Evolutionary conservation across 1,140 invertebrate species (phyloP).

Genomic region (Rhagoletis zephyria): DNA sequence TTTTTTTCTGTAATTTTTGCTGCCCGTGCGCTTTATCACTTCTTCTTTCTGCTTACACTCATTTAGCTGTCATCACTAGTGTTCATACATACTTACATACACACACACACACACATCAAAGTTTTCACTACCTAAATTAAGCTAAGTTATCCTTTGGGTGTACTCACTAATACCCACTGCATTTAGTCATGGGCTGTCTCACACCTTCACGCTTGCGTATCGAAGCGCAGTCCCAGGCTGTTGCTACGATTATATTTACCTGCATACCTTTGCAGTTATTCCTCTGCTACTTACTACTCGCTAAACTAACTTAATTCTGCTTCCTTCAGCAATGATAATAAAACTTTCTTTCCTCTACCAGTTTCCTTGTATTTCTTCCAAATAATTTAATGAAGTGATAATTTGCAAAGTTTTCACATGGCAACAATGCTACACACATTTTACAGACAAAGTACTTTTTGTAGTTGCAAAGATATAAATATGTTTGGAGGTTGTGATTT

Average conservation of each 20-base stretch:
- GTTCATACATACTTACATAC: neutral
- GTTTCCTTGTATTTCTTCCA: slow-evolving; percentile 2
- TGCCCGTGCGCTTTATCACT: neutral
- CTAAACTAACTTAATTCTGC: neutral
- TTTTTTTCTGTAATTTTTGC: neutral
- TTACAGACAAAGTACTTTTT: neutral
- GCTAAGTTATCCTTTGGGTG: slow-evolving; percentile 29
- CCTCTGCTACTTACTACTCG: neutral
- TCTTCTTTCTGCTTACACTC: neutral
- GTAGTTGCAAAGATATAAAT: neutral
- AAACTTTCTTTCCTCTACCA: neutral
- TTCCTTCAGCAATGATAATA: slow-evolving; percentile 26
- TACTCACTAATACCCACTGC: neutral
- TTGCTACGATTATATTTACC: no score
- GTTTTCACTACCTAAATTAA: slow-evolving; percentile 39
- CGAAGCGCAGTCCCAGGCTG: no score
- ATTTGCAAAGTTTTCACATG: neutral
- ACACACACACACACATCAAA: neutral
- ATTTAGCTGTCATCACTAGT: slow-evolving; percentile 30
- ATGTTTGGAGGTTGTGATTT: no score
- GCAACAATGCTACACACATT: neutral
- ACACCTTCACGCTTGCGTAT: neutral
- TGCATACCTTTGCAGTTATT: neutral
- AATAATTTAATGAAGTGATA: slow-evolving; percentile 41
- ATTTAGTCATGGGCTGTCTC: neutral